A percentile compares a stretch with the other conserved stretches of the same genome.
Conservation (phyloP, 2,113 vertebrate species). For the Merops nubicus region DNA sequence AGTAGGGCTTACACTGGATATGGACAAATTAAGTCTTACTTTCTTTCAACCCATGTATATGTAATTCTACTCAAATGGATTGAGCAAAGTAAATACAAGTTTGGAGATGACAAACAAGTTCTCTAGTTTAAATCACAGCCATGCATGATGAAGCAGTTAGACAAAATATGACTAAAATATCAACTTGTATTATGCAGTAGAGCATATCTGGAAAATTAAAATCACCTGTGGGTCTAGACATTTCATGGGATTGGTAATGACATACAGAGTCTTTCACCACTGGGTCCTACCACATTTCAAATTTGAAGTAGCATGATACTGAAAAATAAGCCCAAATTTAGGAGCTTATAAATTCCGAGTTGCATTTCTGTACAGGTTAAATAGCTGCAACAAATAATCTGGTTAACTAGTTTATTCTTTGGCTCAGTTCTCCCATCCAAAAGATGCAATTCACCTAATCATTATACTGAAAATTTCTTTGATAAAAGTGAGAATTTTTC, state of each 20-base stretch:
- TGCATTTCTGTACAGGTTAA: neutral
- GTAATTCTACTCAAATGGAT: neutral
- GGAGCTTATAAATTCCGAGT: neutral
- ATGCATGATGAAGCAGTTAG: neutral
- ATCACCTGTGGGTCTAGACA: neutral
- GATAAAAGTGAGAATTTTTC: neutral
- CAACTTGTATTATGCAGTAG: neutral
- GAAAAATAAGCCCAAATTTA: neutral
- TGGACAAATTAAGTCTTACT: neutral
- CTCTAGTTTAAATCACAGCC: neutral
- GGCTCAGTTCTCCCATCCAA: neutral
- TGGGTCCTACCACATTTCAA: neutral
- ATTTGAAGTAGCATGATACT: neutral
- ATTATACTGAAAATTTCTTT: neutral
- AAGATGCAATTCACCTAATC: neutral
- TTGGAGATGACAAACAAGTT: neutral
- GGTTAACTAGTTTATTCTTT: neutral
- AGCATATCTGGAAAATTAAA: neutral
- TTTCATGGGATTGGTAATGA: constrained; percentile 43
- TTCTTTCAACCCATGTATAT: neutral
- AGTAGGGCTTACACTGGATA: neutral
- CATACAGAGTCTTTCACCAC: constrained; percentile 55
- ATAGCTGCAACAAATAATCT: neutral
- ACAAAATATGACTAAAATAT: neutral
- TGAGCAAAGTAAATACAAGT: neutral